phyloP scores from a whole-genome alignment of 2,113 vertebrate species.

The Melanerpes formicivorus region DNA sequence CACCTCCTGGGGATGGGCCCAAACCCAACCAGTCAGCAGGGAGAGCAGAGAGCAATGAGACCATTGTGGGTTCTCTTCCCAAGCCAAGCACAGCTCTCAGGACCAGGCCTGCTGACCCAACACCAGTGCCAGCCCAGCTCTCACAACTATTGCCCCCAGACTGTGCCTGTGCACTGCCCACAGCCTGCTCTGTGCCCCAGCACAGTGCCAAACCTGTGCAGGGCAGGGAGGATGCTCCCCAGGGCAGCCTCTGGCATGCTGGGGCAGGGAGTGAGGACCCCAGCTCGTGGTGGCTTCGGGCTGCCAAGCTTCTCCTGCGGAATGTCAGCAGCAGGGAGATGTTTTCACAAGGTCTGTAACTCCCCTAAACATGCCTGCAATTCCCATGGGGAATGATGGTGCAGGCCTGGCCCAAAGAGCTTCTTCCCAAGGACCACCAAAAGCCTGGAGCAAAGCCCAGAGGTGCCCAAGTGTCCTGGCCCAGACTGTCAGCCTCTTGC shows the following conservation, averaged over 20 bases:
- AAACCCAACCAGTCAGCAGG: not conserved
- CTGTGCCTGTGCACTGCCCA: rapidly evolving
- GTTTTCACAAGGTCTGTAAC: not conserved
- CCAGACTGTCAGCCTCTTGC: not conserved
- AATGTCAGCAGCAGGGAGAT: not conserved
- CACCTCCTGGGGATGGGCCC: not conserved
- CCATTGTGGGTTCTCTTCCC: not conserved
- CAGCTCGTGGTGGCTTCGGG: not conserved
- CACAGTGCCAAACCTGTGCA: not conserved
- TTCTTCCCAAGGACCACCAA: not conserved
- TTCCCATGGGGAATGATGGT: not conserved
- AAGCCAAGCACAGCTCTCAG: not conserved
- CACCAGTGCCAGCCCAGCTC: not conserved
- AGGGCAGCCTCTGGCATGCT: not conserved
- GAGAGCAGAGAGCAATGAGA: not conserved
- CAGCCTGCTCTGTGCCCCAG: not conserved
- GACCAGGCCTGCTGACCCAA: not conserved
- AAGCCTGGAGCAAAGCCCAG: not conserved
- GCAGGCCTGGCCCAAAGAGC: not conserved
- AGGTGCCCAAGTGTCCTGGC: not conserved
- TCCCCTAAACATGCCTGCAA: conserved; percentile 10
- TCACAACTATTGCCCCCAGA: not conserved
- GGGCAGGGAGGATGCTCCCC: not conserved
- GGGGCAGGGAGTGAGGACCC: not conserved
- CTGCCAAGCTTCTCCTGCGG: conserved; percentile 2